Evolutionary conservation across 2,888 invertebrate genomes (phyloP).

Genomic region (Toxonevra muliebris): DNA sequence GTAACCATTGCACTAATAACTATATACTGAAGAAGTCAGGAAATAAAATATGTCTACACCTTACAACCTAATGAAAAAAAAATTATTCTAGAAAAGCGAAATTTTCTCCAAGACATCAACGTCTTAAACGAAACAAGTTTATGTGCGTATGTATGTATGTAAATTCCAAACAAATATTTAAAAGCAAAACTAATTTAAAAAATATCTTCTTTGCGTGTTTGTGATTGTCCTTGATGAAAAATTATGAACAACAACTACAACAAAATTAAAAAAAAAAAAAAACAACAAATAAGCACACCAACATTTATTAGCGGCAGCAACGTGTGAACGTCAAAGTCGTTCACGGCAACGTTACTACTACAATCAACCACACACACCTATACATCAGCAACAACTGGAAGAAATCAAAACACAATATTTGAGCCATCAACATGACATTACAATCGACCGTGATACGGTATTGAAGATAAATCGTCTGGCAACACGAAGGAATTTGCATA

Average conservation of each 20-base stretch:
- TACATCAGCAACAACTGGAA: conserved; percentile 56
- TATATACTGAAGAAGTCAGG: too few species aligned
- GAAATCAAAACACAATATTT: conserved; percentile 57
- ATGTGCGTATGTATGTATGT: not conserved
- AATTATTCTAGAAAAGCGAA: conserved; percentile 18
- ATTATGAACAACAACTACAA: conserved; percentile 27
- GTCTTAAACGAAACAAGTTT: not conserved
- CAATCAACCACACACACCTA: conserved; percentile 47
- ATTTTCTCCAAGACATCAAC: conserved; percentile 35
- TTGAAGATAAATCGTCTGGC: conserved; percentile 63
- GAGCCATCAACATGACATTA: conserved; percentile 57
- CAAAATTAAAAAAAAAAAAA: conserved; percentile 24
- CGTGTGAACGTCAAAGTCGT: conserved; percentile 55
- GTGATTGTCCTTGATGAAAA: conserved; percentile 40
- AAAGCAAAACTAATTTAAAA: conserved; percentile 26
- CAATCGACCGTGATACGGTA: conserved; percentile 63
- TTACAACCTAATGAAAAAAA: too few species aligned
- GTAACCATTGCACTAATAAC: too few species aligned
- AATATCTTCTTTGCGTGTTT: conserved; percentile 38
- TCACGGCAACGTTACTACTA: conserved; percentile 49
- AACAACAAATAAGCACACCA: conserved; percentile 1
- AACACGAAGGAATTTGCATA: conserved; percentile 55
- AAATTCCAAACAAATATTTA: conserved; percentile 11
- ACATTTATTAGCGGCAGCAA: conserved; percentile 37
- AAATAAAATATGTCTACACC: too few species aligned